These are phyloP conservation scores for Heliornis fulica DNA, from an alignment of 2,113 vertebrate genomes.

Conservation along the genomic window DNA sequence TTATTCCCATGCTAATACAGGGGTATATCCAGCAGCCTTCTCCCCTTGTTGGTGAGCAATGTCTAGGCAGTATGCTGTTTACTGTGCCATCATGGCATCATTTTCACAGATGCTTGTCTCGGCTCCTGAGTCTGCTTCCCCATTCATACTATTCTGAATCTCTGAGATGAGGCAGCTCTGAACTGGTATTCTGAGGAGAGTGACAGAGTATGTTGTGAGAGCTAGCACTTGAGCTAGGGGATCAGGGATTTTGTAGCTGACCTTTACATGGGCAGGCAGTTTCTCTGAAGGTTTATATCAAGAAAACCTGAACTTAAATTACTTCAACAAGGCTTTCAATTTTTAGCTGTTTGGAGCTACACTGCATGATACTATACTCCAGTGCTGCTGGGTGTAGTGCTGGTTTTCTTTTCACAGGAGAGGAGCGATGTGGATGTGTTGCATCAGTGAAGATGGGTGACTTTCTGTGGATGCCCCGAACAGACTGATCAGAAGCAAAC, in stretches of 20 bases:
- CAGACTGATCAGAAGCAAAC: background rate
- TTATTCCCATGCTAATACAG: background rate
- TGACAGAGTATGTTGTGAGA: background rate
- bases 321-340: background rate
- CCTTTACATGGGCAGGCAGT: background rate
- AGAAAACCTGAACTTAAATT: background rate
- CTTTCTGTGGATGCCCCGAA: background rate
- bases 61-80: background rate
- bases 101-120: background rate
- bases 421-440: background rate
- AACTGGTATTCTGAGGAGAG: background rate
- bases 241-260: background rate
- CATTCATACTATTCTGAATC: background rate
- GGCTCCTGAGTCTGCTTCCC: background rate
- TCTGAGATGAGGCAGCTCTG: background rate
- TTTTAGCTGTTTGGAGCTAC: background rate
- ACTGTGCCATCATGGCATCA: background rate
- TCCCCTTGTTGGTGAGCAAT: background rate
- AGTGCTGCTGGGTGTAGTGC: background rate
- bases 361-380: background rate
- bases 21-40: background rate
- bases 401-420: background rate
- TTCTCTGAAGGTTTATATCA: background rate
- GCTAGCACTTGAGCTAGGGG: background rate
- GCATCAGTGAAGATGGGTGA: background rate